phyloP scores from a whole-genome alignment of 2,888 invertebrate genomes.

The Callimorpha dominula region DNA sequence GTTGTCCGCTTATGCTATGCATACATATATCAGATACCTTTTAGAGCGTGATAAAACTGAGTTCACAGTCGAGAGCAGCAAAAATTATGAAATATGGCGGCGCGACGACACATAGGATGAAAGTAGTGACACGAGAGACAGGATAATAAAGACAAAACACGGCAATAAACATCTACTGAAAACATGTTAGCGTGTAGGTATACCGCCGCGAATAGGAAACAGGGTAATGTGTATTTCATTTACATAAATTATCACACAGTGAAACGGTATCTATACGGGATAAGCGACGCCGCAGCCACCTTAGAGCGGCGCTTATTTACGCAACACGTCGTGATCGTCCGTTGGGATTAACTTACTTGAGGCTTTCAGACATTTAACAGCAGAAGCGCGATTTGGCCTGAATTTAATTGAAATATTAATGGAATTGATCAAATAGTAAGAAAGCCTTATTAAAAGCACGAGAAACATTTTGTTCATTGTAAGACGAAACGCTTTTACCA shows the following conservation, averaged over 20 bases:
- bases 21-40: conserved; percentile 63
- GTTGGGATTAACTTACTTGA: conserved; percentile 74
- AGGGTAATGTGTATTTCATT: conserved; percentile 83
- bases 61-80: conserved; percentile 56
- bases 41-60: conserved; percentile 65
- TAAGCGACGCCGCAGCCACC: conserved; percentile 57
- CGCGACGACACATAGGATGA: conserved; percentile 52
- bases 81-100: conserved; percentile 69
- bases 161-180: conserved; percentile 77
- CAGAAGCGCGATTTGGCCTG: conserved; percentile 34
- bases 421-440: conserved; percentile 31
- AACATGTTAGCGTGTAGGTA: conserved; percentile 69
- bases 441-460: conserved; percentile 22
- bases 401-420: conserved; percentile 46
- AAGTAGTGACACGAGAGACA: conserved; percentile 71
- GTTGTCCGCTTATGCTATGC: conserved; percentile 48
- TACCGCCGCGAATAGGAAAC: conserved; percentile 73
- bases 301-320: conserved; percentile 71
- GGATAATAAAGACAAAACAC: conserved; percentile 80
- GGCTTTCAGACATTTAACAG: conserved; percentile 61
- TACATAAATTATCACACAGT: conserved; percentile 81
- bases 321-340: conserved; percentile 70
- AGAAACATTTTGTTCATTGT: conserved; percentile 46
- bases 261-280: conserved; percentile 69
- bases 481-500: conserved; percentile 52